These are phyloP conservation scores for Pseudorasbora parva DNA, from an alignment of 2,113 vertebrate genomes.

Conservation along the genomic window DNA sequence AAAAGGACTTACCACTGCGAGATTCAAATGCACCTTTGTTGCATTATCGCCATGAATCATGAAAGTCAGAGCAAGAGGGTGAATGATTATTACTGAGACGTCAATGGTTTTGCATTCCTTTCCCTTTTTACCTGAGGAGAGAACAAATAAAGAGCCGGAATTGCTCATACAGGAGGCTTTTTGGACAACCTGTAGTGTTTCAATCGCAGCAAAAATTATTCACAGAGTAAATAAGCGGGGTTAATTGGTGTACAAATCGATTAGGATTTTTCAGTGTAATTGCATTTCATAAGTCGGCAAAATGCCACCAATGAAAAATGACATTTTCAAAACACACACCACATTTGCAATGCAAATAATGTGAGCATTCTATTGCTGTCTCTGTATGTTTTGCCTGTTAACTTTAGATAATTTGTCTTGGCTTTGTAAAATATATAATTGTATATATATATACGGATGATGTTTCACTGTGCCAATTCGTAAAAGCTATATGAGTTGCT, in stretches of 20 bases:
- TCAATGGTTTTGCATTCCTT: not conserved
- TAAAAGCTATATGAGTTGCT: not conserved
- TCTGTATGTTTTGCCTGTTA: not conserved
- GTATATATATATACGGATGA: too few relatives aligned
- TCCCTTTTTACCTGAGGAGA: not conserved
- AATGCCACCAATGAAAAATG: not conserved
- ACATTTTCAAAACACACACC: not conserved
- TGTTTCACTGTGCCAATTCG: not conserved
- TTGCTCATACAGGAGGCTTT: not conserved
- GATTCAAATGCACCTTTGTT: not conserved
- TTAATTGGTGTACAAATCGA: conserved; percentile 15
- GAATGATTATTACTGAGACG: not conserved
- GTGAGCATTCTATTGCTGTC: not conserved
- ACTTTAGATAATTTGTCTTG: not conserved
- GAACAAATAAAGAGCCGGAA: not conserved
- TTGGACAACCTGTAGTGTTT: not conserved
- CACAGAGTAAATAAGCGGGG: not conserved
- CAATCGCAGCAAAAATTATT: not conserved
- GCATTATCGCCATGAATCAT: not conserved
- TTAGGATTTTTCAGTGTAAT: not conserved
- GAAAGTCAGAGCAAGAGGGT: conserved; percentile 1
- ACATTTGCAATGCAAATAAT: not conserved
- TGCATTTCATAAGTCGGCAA: not conserved
- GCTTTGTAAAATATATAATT: not conserved
- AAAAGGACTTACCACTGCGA: not conserved